phyloP scores from a whole-genome alignment of 1,140 invertebrate genomes.

The Bombus haemorrhoidalis region DNA sequence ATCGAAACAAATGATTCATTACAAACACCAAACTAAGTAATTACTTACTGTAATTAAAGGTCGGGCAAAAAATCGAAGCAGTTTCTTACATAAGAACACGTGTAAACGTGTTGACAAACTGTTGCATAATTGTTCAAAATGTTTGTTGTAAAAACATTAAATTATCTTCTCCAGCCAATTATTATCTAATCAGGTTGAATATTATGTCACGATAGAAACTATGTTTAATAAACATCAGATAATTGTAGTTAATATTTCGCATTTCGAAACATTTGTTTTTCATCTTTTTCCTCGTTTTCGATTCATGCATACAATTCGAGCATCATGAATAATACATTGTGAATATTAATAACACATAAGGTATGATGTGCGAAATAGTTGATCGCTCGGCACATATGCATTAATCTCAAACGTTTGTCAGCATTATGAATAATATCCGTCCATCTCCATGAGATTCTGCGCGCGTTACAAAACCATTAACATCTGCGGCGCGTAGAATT shows the following conservation, averaged over 20 bases:
- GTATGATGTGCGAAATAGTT: background rate
- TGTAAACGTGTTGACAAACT: background rate
- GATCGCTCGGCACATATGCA: background rate
- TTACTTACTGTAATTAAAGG: background rate
- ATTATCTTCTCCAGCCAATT: background rate
- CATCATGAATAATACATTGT: background rate
- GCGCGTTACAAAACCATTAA: background rate
- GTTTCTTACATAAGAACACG: background rate
- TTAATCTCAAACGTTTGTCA: background rate
- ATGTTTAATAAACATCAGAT: background rate
- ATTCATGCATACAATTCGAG: background rate
- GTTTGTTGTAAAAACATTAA: background rate
- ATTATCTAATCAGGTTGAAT: background rate
- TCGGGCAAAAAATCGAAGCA: background rate
- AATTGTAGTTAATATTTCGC: no score
- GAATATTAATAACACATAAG: conserved; percentile 13
- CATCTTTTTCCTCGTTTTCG: background rate
- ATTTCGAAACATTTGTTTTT: background rate
- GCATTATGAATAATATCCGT: background rate
- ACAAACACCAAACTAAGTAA: background rate
- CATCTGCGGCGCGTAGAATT: background rate
- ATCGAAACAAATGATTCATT: background rate
- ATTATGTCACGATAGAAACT: background rate
- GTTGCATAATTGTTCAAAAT: background rate
- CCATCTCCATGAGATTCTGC: conserved; percentile 23